These are phyloP conservation scores for Phycodurus eques DNA, from an alignment of 2,113 vertebrate species.

Conservation along the genomic window DNA sequence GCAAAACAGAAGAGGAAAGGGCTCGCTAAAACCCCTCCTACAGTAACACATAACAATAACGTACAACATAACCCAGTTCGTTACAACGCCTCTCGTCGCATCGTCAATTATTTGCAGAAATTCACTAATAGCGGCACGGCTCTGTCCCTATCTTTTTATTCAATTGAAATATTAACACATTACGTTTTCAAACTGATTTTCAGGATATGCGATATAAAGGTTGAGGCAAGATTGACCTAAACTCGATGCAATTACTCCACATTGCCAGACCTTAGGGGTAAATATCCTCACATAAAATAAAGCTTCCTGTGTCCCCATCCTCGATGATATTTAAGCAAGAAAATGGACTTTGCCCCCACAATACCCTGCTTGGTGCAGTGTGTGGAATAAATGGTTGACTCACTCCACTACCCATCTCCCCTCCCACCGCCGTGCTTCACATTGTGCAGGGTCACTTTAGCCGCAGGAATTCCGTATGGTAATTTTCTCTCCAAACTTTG, in stretches of 20 bases:
- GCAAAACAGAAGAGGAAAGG: too few species aligned
- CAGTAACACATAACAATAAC: too few species aligned
- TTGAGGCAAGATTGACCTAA: neutral
- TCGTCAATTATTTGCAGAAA: too few species aligned
- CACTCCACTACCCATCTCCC: slow-evolving; percentile 15
- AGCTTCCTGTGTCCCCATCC: slow-evolving; percentile 35
- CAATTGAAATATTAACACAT: neutral
- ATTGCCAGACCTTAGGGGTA: neutral
- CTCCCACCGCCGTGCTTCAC: slow-evolving; percentile 31
- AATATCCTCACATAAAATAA: slow-evolving; percentile 27
- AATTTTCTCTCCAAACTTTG: slow-evolving; percentile 11
- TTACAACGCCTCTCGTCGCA: too few species aligned
- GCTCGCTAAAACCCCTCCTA: too few species aligned
- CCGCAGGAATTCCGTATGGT: slow-evolving; percentile 10
- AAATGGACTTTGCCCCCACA: slow-evolving; percentile 41
- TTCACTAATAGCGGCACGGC: too few species aligned
- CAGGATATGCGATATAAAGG: neutral
- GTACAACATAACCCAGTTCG: too few species aligned
- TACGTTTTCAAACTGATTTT: neutral
- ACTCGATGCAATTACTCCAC: neutral
- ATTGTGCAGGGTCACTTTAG: slow-evolving; percentile 14
- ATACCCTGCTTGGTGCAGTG: slow-evolving; percentile 10
- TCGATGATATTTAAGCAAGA: slow-evolving; percentile 39
- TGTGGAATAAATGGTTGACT: slow-evolving; percentile 47
- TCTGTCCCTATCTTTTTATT: too few species aligned